Conservation (phyloP, 2,113 vertebrate genomes). For the Eretmochelys imbricata region DNA sequence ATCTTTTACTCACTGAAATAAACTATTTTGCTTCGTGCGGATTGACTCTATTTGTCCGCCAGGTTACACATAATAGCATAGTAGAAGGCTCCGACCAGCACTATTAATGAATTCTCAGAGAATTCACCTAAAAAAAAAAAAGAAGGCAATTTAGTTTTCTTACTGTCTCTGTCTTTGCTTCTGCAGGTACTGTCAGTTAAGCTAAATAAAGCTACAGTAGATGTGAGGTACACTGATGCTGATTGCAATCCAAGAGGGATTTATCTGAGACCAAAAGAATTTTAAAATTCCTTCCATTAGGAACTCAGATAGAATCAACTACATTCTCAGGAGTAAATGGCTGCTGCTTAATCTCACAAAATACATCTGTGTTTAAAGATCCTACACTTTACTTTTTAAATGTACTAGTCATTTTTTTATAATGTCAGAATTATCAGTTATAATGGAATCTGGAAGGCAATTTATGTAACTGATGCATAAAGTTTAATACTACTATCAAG, state of each 20-base stretch:
- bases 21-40: neutral
- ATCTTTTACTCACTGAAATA: neutral
- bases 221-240: neutral
- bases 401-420: slow-evolving; percentile 17
- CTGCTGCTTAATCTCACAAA: neutral
- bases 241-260: neutral
- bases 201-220: slow-evolving; percentile 25
- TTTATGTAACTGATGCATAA: slow-evolving; percentile 2
- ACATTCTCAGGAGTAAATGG: neutral
- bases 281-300: slow-evolving; percentile 28
- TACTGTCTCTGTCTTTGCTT: neutral
- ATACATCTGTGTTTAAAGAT: slow-evolving; percentile 25
- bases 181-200: neutral
- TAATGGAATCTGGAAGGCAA: neutral
- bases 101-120: slow-evolving; percentile 11
- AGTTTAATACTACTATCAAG: slow-evolving; percentile 45
- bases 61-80: slow-evolving; percentile 12
- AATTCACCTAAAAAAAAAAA: neutral
- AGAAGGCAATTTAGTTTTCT: neutral
- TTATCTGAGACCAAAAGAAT: slow-evolving; percentile 36
- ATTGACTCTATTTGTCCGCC: neutral
- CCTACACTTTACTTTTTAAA: slow-evolving; percentile 26
- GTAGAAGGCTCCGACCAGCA: neutral
- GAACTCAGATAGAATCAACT: slow-evolving; percentile 44
- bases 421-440: slow-evolving; percentile 55